These are phyloP conservation scores for Drosophila yakuba DNA, from an alignment of 1,140 invertebrate species.

Conservation along the genomic window DNA sequence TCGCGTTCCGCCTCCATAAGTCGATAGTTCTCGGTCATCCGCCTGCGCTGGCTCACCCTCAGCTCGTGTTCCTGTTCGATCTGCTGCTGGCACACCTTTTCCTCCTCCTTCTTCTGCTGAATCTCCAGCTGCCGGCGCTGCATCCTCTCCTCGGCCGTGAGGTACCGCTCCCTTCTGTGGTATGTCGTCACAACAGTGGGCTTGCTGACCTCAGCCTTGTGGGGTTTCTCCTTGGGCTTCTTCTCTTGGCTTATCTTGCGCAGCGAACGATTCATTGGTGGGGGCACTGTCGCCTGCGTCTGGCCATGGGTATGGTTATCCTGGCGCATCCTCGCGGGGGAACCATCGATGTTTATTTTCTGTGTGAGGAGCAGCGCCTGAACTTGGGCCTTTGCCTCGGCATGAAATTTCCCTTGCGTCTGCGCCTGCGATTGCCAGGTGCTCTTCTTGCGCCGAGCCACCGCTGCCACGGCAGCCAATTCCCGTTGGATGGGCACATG, in stretches of 20 bases:
- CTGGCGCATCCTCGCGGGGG: no score
- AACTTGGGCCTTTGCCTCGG: constrained; percentile 6
- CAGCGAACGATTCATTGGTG: neutral
- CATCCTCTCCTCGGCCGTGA: neutral
- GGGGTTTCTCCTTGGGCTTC: neutral
- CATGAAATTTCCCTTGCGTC: neutral
- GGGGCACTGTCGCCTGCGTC: neutral
- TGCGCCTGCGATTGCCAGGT: constrained; percentile 32
- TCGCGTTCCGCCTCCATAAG: constrained; percentile 19
- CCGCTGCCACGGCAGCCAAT: constrained; percentile 34
- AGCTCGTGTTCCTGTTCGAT: neutral
- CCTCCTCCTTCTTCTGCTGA: neutral
- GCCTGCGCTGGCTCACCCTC: neutral
- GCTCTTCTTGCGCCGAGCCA: neutral
- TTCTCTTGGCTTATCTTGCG: neutral
- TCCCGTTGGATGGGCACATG: constrained; percentile 28
- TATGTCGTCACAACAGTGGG: no score
- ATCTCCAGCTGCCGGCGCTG: neutral
- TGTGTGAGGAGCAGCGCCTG: constrained; percentile 9
- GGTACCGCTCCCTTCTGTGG: no score
- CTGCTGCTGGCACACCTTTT: neutral
- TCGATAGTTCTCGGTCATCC: constrained; percentile 8
- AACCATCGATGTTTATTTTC: neutral
- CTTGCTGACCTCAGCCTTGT: no score
- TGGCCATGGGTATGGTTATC: neutral